Percentiles rank a stretch among this genome's conserved stretches.
These are phyloP conservation scores for Caenorhabditis inopinata DNA, from an alignment of 1,140 invertebrate species.

Conservation along the genomic window DNA sequence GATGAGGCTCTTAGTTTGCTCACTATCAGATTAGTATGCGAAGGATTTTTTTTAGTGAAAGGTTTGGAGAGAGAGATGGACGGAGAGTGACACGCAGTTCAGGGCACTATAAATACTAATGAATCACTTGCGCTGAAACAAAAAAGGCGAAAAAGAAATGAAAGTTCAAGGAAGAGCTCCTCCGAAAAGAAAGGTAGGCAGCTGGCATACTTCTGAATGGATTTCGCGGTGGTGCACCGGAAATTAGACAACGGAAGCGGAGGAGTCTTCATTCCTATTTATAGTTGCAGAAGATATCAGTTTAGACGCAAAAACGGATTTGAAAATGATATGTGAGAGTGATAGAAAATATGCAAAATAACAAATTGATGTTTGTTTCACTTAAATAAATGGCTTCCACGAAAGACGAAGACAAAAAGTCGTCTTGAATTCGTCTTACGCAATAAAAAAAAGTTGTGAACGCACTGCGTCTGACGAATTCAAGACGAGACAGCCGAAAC, in stretches of 20 bases:
- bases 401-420: too few species aligned
- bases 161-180: neutral
- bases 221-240: neutral
- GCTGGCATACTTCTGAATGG: neutral
- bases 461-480: too few species aligned
- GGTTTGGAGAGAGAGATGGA: neutral
- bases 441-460: too few species aligned
- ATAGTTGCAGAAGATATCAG: slow-evolving; percentile 4
- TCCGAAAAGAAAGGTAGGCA: neutral
- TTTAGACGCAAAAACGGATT: neutral
- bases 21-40: slow-evolving; percentile 30
- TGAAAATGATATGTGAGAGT: neutral
- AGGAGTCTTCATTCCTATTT: slow-evolving; percentile 3
- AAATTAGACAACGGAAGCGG: slow-evolving; percentile 27
- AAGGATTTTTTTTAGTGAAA: neutral
- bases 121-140: neutral
- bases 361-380: too few species aligned
- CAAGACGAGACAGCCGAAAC: too few species aligned
- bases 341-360: too few species aligned
- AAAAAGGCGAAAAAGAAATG: neutral
- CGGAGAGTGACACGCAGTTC: neutral
- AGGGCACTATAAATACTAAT: slow-evolving; percentile 1
- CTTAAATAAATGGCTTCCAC: too few species aligned
- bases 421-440: too few species aligned
- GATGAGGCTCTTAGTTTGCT: neutral